Percentiles rank a stretch among this genome's conserved stretches.
Conservation (phyloP, 2,113 vertebrate species). For the Tonatia bakeri region DNA sequence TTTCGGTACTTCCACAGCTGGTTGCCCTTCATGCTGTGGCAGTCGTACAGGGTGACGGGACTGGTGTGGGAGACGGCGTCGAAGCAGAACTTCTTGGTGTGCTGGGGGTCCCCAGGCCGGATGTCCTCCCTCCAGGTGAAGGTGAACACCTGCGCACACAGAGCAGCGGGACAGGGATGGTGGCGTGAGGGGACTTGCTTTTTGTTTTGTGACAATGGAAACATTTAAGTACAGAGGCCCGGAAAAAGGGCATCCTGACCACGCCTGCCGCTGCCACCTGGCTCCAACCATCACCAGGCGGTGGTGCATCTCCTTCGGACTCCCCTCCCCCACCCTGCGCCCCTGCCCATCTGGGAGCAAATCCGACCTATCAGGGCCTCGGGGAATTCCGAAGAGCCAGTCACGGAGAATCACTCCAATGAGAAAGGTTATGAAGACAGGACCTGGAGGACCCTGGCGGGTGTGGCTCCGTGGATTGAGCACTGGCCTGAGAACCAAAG, state of each 20-base stretch:
- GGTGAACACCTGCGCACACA: conserved; percentile 90
- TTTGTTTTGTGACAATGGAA: neutral
- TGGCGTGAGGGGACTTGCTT: neutral
- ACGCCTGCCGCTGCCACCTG: neutral
- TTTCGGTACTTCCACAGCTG: conserved; percentile 96
- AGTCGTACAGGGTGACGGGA: conserved; percentile 94
- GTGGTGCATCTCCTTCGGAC: fast-evolving
- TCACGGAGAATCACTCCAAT: neutral
- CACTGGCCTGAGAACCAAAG: too few relatives aligned
- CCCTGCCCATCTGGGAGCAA: neutral
- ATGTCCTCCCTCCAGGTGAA: conserved; percentile 98
- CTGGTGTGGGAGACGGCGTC: conserved; percentile 94
- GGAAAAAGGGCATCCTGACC: neutral
- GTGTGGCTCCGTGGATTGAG: too few relatives aligned
- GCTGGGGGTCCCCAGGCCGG: conserved; percentile 93
- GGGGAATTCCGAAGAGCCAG: neutral
- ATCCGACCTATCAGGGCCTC: neutral
- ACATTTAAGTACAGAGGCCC: neutral
- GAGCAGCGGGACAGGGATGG: fast-evolving
- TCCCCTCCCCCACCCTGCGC: too few relatives aligned
- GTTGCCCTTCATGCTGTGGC: conserved; percentile 98
- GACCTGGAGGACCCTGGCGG: neutral
- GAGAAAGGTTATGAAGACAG: neutral
- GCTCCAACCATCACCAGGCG: neutral
- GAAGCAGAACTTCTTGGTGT: conserved; percentile 96